Evolutionary conservation across 2,888 invertebrate genomes (phyloP).

Genomic region (Chymomyza amoena): DNA sequence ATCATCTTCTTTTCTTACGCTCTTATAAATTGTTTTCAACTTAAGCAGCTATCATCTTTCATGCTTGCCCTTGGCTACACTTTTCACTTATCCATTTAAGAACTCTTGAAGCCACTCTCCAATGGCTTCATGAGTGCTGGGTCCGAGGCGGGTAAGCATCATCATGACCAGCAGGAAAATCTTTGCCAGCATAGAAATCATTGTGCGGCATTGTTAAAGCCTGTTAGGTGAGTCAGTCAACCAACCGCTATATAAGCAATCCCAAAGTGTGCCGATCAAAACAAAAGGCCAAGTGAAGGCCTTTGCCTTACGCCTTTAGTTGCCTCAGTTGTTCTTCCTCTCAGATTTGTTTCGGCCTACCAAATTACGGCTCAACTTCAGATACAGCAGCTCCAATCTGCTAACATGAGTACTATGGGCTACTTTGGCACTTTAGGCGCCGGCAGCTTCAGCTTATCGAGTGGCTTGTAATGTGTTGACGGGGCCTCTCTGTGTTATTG

Average conservation of each 20-base stretch:
- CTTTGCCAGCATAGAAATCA: conserved; percentile 61
- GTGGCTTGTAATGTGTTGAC: conserved; percentile 70
- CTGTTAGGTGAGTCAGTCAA: conserved; percentile 49
- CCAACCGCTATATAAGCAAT: conserved; percentile 30
- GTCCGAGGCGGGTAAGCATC: conserved; percentile 17
- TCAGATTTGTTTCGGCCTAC: conserved; percentile 19
- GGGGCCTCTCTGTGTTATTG: conserved; percentile 50
- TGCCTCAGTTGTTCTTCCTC: neutral
- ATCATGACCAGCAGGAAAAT: conserved; percentile 68
- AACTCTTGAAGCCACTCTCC: neutral
- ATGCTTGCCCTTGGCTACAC: neutral
- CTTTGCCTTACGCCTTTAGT: neutral
- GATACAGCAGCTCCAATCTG: conserved; percentile 41
- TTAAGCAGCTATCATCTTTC: neutral
- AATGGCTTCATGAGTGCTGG: neutral
- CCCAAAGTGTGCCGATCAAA: conserved; percentile 35
- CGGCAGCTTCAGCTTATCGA: conserved; percentile 69
- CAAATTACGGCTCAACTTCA: conserved; percentile 55
- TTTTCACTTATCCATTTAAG: neutral
- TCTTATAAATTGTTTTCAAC: neutral
- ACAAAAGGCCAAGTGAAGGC: conserved; percentile 54
- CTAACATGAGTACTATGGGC: conserved; percentile 20
- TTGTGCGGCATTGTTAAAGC: conserved; percentile 47
- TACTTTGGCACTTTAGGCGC: conserved; percentile 65
- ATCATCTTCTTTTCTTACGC: neutral